Percentiles rank a stretch among this genome's conserved stretches.
phyloP scores from a whole-genome alignment of 2,113 vertebrate genomes.

The Cygnus atratus region DNA sequence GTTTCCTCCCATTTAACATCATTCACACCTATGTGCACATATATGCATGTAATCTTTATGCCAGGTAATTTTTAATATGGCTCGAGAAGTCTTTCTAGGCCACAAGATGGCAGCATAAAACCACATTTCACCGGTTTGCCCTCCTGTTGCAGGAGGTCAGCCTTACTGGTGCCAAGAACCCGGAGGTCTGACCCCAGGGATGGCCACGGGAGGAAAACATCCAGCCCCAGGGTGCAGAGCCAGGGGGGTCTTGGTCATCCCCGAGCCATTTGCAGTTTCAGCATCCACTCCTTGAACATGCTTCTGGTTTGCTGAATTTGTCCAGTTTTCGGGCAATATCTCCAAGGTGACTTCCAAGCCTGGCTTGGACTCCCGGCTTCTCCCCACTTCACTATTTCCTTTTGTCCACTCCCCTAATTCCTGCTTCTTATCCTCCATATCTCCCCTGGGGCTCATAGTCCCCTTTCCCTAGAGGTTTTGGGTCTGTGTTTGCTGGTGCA shows the following conservation, averaged over 20 bases:
- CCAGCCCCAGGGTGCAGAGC: background rate
- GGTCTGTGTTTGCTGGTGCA: background rate
- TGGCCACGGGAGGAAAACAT: background rate
- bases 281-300: background rate
- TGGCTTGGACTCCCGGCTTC: background rate
- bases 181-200: background rate
- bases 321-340: too few species aligned
- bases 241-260: accelerated
- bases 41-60: accelerated
- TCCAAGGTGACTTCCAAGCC: background rate
- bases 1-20: background rate
- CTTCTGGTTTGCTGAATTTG: background rate
- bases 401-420: background rate
- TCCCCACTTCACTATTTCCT: background rate
- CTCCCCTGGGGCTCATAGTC: background rate
- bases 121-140: accelerated
- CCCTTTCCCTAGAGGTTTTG: background rate
- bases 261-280: background rate
- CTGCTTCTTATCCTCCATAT: accelerated
- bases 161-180: accelerated
- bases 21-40: accelerated
- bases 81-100: background rate
- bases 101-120: constrained; percentile 58
- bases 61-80: accelerated
- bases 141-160: accelerated